phyloP scores from a whole-genome alignment of 1,140 invertebrate species.

The Eumaeus atala region DNA sequence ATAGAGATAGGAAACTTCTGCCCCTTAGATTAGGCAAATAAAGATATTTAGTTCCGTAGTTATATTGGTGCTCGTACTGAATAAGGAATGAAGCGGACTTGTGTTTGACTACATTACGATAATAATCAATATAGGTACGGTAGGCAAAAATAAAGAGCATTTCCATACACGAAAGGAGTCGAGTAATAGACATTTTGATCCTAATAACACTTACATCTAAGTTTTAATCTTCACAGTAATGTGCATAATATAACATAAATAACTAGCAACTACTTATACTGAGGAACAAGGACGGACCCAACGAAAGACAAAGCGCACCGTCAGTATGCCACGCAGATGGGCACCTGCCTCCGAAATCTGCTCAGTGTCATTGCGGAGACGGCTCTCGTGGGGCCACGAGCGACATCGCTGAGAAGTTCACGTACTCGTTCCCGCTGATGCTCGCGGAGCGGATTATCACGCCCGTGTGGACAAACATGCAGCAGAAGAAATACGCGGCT shows the following conservation, averaged over 20 bases:
- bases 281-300: conserved; percentile 50
- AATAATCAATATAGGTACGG: no score
- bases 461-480: conserved; percentile 85
- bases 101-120: no score
- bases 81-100: no score
- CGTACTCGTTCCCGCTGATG: conserved; percentile 78
- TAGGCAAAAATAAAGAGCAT: no score
- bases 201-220: no score
- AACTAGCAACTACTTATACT: conserved; percentile 40
- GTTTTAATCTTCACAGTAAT: background rate
- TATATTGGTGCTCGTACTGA: no score
- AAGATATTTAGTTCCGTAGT: no score
- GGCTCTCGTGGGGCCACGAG: conserved; percentile 75
- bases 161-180: no score
- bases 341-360: conserved; percentile 76
- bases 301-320: conserved; percentile 73
- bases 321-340: conserved; percentile 76
- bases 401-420: conserved; percentile 73
- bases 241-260: background rate
- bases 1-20: background rate
- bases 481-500: conserved; percentile 79
- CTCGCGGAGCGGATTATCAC: conserved; percentile 80
- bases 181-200: no score
- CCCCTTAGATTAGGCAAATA: no score
- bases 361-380: conserved; percentile 77